These are phyloP conservation scores for Rhaphigaster nebulosa DNA, from an alignment of 2,888 invertebrate genomes.

Conservation along the genomic window DNA sequence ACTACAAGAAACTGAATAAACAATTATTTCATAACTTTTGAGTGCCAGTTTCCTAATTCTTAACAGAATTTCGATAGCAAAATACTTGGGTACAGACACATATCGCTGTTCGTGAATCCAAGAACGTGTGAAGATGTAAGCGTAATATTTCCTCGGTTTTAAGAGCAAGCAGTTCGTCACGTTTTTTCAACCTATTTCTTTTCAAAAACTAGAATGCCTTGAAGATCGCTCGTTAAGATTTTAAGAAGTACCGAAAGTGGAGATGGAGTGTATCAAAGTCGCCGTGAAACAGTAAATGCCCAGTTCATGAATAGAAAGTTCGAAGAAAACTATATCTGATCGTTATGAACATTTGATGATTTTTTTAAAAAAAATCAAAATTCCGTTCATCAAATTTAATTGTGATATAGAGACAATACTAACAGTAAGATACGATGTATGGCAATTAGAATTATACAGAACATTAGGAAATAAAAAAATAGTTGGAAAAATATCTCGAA, in stretches of 20 bases:
- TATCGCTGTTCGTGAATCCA: background rate
- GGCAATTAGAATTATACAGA: too few relatives aligned
- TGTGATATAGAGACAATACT: too few relatives aligned
- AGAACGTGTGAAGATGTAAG: background rate
- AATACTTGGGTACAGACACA: background rate
- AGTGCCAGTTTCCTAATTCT: background rate
- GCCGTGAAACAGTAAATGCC: background rate
- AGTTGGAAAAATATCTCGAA: too few relatives aligned
- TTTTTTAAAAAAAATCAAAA: background rate
- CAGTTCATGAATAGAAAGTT: background rate
- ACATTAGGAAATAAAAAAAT: too few relatives aligned
- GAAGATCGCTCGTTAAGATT: background rate
- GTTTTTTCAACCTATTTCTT: background rate
- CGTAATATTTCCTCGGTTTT: background rate
- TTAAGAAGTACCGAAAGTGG: background rate
- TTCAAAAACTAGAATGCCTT: background rate
- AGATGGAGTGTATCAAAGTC: background rate
- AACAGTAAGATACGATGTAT: too few relatives aligned
- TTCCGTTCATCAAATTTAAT: too few relatives aligned
- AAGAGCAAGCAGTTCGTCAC: background rate
- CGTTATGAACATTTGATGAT: background rate
- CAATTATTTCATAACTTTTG: background rate
- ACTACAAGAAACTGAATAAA: background rate
- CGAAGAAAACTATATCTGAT: background rate
- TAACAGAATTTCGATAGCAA: background rate